Conservation (phyloP, 2,888 invertebrate genomes). For the Ornithoptera alexandrae region DNA sequence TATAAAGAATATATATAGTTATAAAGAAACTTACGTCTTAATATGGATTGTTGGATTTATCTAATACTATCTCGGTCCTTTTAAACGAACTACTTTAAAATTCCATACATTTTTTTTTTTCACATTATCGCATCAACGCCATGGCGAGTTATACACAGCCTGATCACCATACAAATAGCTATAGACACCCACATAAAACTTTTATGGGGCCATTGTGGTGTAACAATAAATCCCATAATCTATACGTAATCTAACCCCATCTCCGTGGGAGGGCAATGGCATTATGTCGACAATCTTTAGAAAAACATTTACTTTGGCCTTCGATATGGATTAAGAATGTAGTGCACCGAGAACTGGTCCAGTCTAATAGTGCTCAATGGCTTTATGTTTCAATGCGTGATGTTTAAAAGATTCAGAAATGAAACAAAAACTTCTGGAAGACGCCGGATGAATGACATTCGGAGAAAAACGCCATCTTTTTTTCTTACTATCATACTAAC, state of each 20-base stretch:
- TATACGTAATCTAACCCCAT: slow-evolving; percentile 34
- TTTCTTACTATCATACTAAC: too few species aligned
- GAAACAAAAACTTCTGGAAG: slow-evolving; percentile 35
- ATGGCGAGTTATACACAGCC: slow-evolving; percentile 32
- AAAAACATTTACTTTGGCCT: slow-evolving; percentile 15
- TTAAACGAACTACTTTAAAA: slow-evolving; percentile 26
- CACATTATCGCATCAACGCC: slow-evolving; percentile 33
- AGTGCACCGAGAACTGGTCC: slow-evolving; percentile 16
- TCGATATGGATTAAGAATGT: slow-evolving; percentile 11
- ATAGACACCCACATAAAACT: slow-evolving; percentile 42
- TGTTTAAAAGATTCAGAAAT: slow-evolving; percentile 12
- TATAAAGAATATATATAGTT: too few species aligned
- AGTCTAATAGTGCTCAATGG: neutral
- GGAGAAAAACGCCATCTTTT: too few species aligned
- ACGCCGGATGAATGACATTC: slow-evolving; percentile 46
- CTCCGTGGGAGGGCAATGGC: slow-evolving; percentile 36
- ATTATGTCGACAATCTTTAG: slow-evolving; percentile 31
- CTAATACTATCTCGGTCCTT: neutral
- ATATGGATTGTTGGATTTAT: slow-evolving; percentile 4
- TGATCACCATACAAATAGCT: slow-evolving; percentile 40
- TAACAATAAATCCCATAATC: slow-evolving; percentile 42
- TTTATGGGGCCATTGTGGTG: slow-evolving; percentile 44
- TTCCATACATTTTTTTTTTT: slow-evolving; percentile 29
- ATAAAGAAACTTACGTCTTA: neutral
- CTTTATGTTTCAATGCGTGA: neutral